Base-by-base conservation (phyloP, 2,113 vertebrate genomes). In the Seriola quinqueradiata region DNA sequence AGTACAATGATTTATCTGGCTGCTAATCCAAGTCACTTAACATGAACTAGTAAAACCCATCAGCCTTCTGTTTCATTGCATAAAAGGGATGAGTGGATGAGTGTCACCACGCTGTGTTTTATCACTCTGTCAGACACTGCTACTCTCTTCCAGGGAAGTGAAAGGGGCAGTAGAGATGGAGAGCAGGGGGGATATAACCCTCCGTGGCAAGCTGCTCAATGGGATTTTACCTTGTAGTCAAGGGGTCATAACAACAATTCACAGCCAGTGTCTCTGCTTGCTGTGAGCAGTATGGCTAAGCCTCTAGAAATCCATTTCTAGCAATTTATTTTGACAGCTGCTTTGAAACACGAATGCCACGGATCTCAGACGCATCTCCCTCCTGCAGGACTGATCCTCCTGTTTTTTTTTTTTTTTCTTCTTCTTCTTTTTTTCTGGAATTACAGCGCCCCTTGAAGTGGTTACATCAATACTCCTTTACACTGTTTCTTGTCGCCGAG, bases 11-110 rank as follows among this genome's bases (percentile, higher is more conserved):
- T 92, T 78, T 76, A 80, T 89, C 85, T 75, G 76, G 44, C 73
- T 70, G 75, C 52, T 83, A 84, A 92, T 91, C 87, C 88, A 34
- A 57, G 72, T 82, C 85, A 90, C 60, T 86, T 80, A 84, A 86
- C 50, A 55, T 69, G 79, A 81, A 66, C 65, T 67, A 7, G 80
- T 65, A 6, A 78, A 82, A 87, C 66, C 81, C 77, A 23, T 69
- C 73, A 58, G 67, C 60, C 59, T 13, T 71, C 17, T 75, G 40
- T 77, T 74, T 73, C 61, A 48, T 63, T 59, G 69, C 75, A 59
- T 60, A 57, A 50, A 85, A 85, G 71, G 81, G 77, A 73, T 57
- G 81, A 79, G 64, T 70, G 81, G 77, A 73, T 57, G 74, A 79
- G 60, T 70, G 81, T 81, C 66, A 70, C 32, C 72, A 10, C 3